Evolutionary conservation across 2,888 invertebrate species (phyloP).

Genomic region (Drosophila infuscata): DNA sequence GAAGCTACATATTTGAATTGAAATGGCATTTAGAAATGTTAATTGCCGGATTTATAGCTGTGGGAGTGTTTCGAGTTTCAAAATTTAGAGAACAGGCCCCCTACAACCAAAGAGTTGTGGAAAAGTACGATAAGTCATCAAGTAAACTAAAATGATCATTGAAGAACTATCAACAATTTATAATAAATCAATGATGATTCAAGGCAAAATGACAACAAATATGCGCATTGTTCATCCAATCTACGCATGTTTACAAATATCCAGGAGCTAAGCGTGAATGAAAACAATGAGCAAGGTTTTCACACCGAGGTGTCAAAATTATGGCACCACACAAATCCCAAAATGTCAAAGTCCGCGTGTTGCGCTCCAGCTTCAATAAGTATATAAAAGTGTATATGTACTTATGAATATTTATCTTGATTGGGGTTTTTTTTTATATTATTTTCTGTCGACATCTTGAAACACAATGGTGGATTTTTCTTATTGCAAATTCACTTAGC

Average conservation of each 20-base stretch:
- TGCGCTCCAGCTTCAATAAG: conserved; percentile 14
- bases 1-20: conserved; percentile 44
- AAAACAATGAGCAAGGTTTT: conserved; percentile 66
- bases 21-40: conserved; percentile 75
- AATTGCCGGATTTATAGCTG: conserved; percentile 44
- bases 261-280: conserved; percentile 14
- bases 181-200: not conserved
- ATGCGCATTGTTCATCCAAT: conserved; percentile 18
- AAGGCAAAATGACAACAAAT: conserved; percentile 6
- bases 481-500: conserved; percentile 64
- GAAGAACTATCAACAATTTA: not conserved
- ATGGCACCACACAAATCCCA: conserved; percentile 25
- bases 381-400: conserved; percentile 12
- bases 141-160: not conserved
- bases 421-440: conserved; percentile 21
- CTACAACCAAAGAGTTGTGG: not conserved
- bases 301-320: conserved; percentile 66
- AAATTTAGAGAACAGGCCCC: conserved; percentile 12
- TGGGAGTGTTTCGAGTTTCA: conserved; percentile 17
- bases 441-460: conserved; percentile 38
- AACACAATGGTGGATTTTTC: conserved; percentile 63
- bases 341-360: conserved; percentile 59
- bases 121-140: conserved; percentile 5
- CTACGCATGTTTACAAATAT: conserved; percentile 22
- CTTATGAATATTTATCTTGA: conserved; percentile 31